These are phyloP conservation scores for Hemaris fuciformis DNA, from an alignment of 2,888 invertebrate species.

Conservation along the genomic window DNA sequence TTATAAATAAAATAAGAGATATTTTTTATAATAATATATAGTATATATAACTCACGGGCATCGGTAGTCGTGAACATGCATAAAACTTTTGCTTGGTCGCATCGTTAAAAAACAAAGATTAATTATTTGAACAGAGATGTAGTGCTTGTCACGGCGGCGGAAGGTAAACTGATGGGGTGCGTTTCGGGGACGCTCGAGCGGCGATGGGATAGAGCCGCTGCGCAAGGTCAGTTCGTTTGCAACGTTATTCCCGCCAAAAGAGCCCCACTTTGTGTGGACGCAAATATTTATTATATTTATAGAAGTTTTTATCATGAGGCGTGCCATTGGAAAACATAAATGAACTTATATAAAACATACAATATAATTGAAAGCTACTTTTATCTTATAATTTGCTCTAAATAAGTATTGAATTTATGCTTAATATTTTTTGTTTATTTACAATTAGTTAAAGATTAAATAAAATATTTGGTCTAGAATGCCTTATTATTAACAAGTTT, in stretches of 20 bases:
- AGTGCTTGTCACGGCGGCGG: slow-evolving; percentile 33
- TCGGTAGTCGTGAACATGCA: slow-evolving; percentile 47
- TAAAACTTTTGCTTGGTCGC: slow-evolving; percentile 39
- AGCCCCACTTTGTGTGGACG: background rate
- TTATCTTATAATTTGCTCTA: too few relatives aligned
- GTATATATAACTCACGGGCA: slow-evolving; percentile 49
- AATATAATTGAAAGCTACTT: too few relatives aligned
- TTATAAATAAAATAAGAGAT: background rate
- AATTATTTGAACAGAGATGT: slow-evolving; percentile 16
- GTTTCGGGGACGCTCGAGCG: slow-evolving; percentile 17
- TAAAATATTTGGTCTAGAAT: too few relatives aligned
- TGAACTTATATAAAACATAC: too few relatives aligned
- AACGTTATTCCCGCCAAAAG: background rate
- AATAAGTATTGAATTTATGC: too few relatives aligned
- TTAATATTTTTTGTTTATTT: too few relatives aligned
- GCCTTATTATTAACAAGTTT: too few relatives aligned
- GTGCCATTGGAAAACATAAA: too few relatives aligned
- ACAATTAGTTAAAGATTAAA: too few relatives aligned
- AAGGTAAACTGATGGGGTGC: slow-evolving; percentile 30
- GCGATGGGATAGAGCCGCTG: slow-evolving; percentile 22
- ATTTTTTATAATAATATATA: background rate
- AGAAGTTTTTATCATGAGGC: background rate
- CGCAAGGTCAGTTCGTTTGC: slow-evolving; percentile 31
- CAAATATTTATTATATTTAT: background rate
- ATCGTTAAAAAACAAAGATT: slow-evolving; percentile 21